Percentiles rank a stretch among this genome's conserved stretches.
Evolutionary conservation across 2,888 invertebrate genomes (phyloP).

Genomic region (Leucophora obtusa): DNA sequence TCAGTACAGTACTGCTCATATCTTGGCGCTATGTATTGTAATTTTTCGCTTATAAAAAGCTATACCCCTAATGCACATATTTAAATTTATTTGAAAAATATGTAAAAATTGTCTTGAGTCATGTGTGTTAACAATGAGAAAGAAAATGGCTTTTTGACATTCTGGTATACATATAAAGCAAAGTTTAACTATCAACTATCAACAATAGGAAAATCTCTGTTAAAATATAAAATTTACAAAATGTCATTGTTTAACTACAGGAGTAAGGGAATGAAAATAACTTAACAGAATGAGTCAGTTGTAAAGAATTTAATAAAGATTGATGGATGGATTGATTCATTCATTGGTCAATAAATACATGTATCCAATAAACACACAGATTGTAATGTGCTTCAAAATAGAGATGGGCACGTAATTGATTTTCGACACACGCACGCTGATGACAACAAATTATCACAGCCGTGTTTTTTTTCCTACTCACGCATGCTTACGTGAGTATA

Average conservation of each 20-base stretch:
- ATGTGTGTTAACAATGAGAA: background rate
- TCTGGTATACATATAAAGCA: conserved; percentile 9
- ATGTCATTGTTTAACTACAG: conserved; percentile 6
- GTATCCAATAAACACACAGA: background rate
- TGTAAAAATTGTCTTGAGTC: conserved; percentile 18
- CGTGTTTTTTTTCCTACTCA: too few relatives aligned
- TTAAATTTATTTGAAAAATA: conserved; percentile 54
- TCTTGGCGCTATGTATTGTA: too few relatives aligned
- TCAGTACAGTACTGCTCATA: too few relatives aligned
- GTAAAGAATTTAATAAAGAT: background rate
- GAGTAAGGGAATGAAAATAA: background rate
- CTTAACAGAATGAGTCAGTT: background rate
- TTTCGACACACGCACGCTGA: too few relatives aligned
- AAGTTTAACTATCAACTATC: conserved; percentile 9
- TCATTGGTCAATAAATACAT: conserved; percentile 17
- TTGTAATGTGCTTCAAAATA: too few relatives aligned
- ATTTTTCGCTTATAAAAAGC: too few relatives aligned
- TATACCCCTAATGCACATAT: too few relatives aligned
- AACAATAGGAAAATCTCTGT: conserved; percentile 17
- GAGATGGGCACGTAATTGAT: too few relatives aligned
- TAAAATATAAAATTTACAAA: conserved; percentile 16
- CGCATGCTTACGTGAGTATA: too few relatives aligned
- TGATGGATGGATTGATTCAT: conserved; percentile 23
- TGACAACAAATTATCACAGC: too few relatives aligned
- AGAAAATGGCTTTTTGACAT: background rate